Conservation (phyloP, 1,140 invertebrate genomes). For the Heliconius melpomene region DNA sequence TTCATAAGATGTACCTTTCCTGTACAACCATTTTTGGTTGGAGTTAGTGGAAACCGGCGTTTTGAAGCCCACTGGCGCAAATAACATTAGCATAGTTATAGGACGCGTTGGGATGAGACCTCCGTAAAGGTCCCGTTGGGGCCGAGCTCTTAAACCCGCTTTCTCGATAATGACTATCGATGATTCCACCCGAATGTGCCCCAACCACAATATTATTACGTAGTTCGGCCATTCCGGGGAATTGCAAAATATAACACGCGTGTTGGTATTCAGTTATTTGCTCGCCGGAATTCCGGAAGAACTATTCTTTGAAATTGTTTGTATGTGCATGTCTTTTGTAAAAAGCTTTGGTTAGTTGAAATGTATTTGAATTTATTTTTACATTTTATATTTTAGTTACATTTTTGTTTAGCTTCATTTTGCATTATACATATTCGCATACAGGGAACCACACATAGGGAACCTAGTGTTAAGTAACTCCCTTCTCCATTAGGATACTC, state of each 20-base stretch:
- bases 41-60: conserved; percentile 67
- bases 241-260: conserved; percentile 72
- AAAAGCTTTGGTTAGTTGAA: conserved; percentile 8
- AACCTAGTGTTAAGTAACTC: no score
- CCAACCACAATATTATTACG: conserved; percentile 77
- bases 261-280: conserved; percentile 64
- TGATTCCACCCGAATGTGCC: conserved; percentile 73
- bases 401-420: neutral
- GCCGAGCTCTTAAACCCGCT: conserved; percentile 76
- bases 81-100: conserved; percentile 81
- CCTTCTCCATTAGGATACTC: no score
- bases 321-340: neutral
- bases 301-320: conserved; percentile 29
- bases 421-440: no score
- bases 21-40: conserved; percentile 40
- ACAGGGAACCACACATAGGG: no score
- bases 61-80: conserved; percentile 73
- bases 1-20: conserved; percentile 44
- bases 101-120: conserved; percentile 76
- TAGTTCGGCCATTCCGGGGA: conserved; percentile 68
- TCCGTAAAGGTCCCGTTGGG: conserved; percentile 74
- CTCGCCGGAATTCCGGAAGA: conserved; percentile 49
- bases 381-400: neutral
- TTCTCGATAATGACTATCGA: conserved; percentile 80
- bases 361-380: neutral